Evolutionary conservation across 2,888 invertebrate genomes (phyloP).

Genomic region (Rhopalosiphum nymphaeae): DNA sequence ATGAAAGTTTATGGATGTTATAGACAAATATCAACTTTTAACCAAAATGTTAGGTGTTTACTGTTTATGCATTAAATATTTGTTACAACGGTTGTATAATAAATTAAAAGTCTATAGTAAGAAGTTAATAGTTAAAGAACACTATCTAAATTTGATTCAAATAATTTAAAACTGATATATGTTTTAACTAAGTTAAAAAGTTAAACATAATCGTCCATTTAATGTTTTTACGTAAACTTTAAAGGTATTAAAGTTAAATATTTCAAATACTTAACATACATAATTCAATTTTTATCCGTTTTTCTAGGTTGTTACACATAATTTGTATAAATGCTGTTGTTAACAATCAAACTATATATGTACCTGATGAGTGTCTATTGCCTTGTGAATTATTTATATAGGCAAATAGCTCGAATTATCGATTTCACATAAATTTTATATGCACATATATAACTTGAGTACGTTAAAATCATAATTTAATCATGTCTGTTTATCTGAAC

Average conservation of each 20-base stretch:
- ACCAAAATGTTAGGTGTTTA: background rate
- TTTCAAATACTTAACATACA: background rate
- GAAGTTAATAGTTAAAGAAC: background rate
- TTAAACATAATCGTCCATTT: background rate
- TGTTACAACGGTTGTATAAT: background rate
- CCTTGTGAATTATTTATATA: background rate
- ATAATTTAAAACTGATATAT: background rate
- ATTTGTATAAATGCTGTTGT: background rate
- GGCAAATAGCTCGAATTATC: background rate
- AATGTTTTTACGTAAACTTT: background rate
- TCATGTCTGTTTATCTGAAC: background rate
- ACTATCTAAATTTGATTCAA: background rate
- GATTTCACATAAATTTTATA: background rate
- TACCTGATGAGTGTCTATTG: background rate
- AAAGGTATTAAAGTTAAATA: background rate
- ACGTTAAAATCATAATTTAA: background rate
- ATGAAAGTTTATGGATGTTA: background rate
- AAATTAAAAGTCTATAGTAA: background rate
- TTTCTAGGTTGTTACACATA: background rate
- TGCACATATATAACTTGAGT: background rate
- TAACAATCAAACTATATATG: background rate
- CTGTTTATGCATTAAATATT: background rate
- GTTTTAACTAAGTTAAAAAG: background rate
- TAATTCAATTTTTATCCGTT: background rate
- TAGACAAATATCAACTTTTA: background rate